A percentile compares a stretch with the other conserved stretches of the same genome.
Conservation (phyloP, 1,140 invertebrate species). For the Drosophila nigromelanica region DNA sequence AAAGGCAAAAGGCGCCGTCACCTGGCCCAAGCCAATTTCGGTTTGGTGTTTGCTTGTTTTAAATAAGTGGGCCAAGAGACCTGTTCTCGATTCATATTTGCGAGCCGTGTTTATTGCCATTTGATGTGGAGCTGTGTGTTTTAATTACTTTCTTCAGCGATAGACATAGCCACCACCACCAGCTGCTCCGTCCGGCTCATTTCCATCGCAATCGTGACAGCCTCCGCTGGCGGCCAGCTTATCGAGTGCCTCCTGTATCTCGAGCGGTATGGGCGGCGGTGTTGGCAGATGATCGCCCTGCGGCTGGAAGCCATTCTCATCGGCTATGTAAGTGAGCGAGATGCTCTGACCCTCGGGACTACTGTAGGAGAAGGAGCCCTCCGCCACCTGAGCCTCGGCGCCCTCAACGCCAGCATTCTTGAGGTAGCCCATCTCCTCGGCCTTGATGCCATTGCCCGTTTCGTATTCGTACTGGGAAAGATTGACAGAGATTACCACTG, state of each 20-base stretch:
- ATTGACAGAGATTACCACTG: background rate
- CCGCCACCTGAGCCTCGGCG: slow-evolving; percentile 86
- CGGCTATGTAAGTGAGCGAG: slow-evolving; percentile 90
- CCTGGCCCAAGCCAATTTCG: slow-evolving; percentile 54
- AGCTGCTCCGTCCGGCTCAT: slow-evolving; percentile 39
- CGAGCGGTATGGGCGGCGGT: slow-evolving; percentile 91
- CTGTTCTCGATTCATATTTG: slow-evolving; percentile 13
- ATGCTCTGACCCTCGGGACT: slow-evolving; percentile 89
- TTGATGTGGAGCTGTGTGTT: background rate
- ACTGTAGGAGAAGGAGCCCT: slow-evolving; percentile 90
- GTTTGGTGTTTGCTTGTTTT: slow-evolving; percentile 74
- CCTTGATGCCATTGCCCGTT: slow-evolving; percentile 88
- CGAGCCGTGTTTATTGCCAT: slow-evolving; percentile 5
- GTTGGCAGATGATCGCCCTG: slow-evolving; percentile 90
- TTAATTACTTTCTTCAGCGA: slow-evolving; percentile 44
- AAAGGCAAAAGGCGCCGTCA: slow-evolving; percentile 1
- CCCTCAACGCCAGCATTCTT: slow-evolving; percentile 87
- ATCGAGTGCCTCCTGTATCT: slow-evolving; percentile 92
- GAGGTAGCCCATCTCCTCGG: slow-evolving; percentile 88
- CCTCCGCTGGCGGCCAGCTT: slow-evolving; percentile 88
- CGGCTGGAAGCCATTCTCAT: slow-evolving; percentile 91
- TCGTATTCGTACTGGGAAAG: slow-evolving; percentile 84
- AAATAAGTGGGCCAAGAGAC: slow-evolving; percentile 53
- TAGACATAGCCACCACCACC: slow-evolving; percentile 55
- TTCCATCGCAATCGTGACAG: slow-evolving; percentile 84